Conservation (phyloP, 1,140 invertebrate genomes). For the Orius laevigatus region DNA sequence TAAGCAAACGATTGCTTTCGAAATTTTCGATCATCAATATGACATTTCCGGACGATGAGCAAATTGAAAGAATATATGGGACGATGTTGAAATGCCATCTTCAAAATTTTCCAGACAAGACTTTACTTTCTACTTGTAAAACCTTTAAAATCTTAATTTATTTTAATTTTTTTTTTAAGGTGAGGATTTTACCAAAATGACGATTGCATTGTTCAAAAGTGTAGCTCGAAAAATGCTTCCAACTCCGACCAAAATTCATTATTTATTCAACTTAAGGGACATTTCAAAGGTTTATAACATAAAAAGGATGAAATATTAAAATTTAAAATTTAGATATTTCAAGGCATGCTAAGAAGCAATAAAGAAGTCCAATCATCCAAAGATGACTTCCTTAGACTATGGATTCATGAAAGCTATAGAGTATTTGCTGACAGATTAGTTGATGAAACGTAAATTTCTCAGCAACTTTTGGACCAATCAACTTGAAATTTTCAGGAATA, state of each 20-base stretch:
- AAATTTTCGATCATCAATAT: slow-evolving; percentile 69
- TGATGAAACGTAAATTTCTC: slow-evolving; percentile 42
- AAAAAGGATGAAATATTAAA: slow-evolving; percentile 7
- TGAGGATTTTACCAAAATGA: slow-evolving; percentile 40
- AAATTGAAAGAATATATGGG: slow-evolving; percentile 62
- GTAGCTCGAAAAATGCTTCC: slow-evolving; percentile 56
- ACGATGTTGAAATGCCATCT: slow-evolving; percentile 43
- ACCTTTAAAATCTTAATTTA: background rate
- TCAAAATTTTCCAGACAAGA: background rate
- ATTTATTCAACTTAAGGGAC: slow-evolving; percentile 71
- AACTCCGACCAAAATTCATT: slow-evolving; percentile 75
- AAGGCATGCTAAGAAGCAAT: slow-evolving; percentile 58
- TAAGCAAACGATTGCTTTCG: slow-evolving; percentile 56
- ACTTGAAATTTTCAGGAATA: too few relatives aligned
- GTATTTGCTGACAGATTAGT: slow-evolving; percentile 68
- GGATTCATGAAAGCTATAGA: slow-evolving; percentile 68
- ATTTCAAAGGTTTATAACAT: slow-evolving; percentile 48
- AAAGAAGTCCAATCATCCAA: slow-evolving; percentile 57
- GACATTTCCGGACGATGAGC: slow-evolving; percentile 57
- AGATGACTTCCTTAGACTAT: slow-evolving; percentile 48
- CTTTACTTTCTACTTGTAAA: background rate
- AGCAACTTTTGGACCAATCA: background rate
- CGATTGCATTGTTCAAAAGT: slow-evolving; percentile 56
- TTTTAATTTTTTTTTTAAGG: slow-evolving; percentile 8
- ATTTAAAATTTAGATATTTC: slow-evolving; percentile 34